A percentile compares a stretch with the other conserved stretches of the same genome.
phyloP scores from a whole-genome alignment of 2,113 vertebrate genomes.

The Caranx ignobilis region DNA sequence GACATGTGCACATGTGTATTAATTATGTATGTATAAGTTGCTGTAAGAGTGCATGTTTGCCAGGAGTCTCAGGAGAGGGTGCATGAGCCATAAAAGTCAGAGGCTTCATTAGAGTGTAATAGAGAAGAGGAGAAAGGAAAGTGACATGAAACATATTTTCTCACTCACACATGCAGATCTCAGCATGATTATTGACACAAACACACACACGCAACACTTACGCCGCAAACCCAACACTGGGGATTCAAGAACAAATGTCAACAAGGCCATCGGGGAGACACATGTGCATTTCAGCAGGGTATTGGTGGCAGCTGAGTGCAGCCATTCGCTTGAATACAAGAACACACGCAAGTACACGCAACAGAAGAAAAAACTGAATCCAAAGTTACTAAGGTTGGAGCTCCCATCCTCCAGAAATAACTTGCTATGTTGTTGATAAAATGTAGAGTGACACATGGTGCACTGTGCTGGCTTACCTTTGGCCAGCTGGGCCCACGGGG shows the following conservation, averaged over 20 bases:
- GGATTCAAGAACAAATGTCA: conserved; percentile 62
- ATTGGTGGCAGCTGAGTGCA: conserved; percentile 33
- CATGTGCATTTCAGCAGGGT: conserved; percentile 32
- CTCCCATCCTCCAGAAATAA: conserved; percentile 57
- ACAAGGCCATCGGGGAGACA: conserved; percentile 49
- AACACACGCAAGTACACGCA: background rate
- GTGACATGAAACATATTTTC: conserved; percentile 44
- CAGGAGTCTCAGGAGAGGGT: conserved; percentile 17
- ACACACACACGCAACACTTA: conserved; percentile 6
- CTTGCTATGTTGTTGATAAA: conserved; percentile 54
- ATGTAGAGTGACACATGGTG: conserved; percentile 71
- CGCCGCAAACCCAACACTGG: conserved; percentile 9
- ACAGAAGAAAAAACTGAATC: background rate
- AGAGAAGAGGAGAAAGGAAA: conserved; percentile 12
- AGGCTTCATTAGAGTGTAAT: conserved; percentile 39
- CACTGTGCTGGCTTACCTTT: conserved; percentile 65
- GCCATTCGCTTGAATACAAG: background rate
- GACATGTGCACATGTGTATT: background rate
- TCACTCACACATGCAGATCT: conserved; percentile 22
- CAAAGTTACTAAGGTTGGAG: background rate
- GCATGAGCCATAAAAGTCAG: conserved; percentile 15
- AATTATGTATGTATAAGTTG: background rate
- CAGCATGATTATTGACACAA: conserved; percentile 19
- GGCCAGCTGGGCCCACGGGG: conserved; percentile 39
- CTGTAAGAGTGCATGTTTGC: background rate